phyloP scores from a whole-genome alignment of 2,113 vertebrate genomes.

The Oreochromis spilurus region DNA sequence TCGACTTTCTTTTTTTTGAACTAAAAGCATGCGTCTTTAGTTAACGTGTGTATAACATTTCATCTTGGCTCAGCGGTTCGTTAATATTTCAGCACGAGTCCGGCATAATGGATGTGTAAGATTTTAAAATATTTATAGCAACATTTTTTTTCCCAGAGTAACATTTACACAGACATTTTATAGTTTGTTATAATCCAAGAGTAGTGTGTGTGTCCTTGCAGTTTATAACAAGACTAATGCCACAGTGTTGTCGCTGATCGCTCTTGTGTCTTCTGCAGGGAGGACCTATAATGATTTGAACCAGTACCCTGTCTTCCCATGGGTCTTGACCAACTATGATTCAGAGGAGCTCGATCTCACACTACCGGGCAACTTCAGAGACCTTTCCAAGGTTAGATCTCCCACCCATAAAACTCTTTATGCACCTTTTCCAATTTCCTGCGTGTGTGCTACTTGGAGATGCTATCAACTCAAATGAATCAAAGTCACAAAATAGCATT shows the following conservation, averaged over 20 bases:
- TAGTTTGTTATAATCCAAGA: not conserved
- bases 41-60: not conserved
- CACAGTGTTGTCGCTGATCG: not conserved
- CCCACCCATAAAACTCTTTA: not conserved
- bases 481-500: not conserved
- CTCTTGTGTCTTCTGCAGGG: constrained; percentile 67
- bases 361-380: constrained; percentile 96
- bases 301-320: constrained; percentile 96
- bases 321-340: constrained; percentile 98
- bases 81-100: not conserved
- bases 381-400: constrained; percentile 91
- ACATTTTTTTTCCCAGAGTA: not conserved
- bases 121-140: not conserved
- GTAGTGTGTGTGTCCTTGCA: not conserved
- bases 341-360: constrained; percentile 96
- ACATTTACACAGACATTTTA: not conserved
- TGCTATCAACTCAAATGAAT: not conserved
- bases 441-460: not conserved
- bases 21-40: not conserved
- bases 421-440: not conserved
- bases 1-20: not conserved
- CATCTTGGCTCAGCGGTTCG: not conserved
- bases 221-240: not conserved
- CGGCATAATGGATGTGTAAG: not conserved
- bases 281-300: constrained; percentile 96